A percentile compares a stretch with the other conserved stretches of the same genome.
Conservation (phyloP, 2,797 vertebrate species). For the Passerculus sandwichensis region DNA sequence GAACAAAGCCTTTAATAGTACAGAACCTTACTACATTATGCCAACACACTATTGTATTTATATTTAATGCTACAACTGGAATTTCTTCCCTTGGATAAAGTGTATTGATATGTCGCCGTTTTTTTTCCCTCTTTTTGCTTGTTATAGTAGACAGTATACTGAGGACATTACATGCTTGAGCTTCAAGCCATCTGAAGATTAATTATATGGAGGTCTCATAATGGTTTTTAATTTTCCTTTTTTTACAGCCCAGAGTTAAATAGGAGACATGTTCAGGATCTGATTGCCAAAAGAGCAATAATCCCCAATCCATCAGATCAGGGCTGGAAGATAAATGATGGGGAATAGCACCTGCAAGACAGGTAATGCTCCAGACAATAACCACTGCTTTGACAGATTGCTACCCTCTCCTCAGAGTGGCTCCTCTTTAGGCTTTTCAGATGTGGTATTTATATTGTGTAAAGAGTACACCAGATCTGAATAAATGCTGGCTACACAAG, state of each 20-base stretch:
- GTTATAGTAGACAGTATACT: conserved; percentile 63
- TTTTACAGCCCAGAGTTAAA: conserved; percentile 81
- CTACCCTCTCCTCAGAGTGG: conserved; percentile 9
- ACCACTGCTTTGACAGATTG: conserved; percentile 71
- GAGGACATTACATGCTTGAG: conserved; percentile 72
- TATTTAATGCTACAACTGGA: conserved; percentile 79
- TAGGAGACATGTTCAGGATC: conserved; percentile 81
- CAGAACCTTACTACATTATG: conserved; percentile 79
- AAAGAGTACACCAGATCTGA: conserved; percentile 61
- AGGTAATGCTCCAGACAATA: conserved; percentile 77
- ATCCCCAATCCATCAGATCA: conserved; percentile 78
- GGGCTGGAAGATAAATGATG: conserved; percentile 79
- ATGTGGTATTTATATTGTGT: conserved; percentile 15
- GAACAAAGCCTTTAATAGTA: conserved; percentile 83
- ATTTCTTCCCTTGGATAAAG: conserved; percentile 77
- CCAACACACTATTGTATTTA: conserved; percentile 82
- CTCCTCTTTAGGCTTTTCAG: conserved; percentile 53
- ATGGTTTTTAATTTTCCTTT: conserved; percentile 75
- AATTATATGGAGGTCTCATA: conserved; percentile 76
- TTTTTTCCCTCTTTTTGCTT: conserved; percentile 66
- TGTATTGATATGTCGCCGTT: conserved; percentile 59
- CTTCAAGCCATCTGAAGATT: conserved; percentile 79
- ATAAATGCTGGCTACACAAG: conserved; percentile 40
- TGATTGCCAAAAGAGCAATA: conserved; percentile 80
- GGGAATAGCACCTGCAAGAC: conserved; percentile 81